phyloP scores from a whole-genome alignment of 2,113 vertebrate genomes.

The Peucedramus taeniatus region DNA sequence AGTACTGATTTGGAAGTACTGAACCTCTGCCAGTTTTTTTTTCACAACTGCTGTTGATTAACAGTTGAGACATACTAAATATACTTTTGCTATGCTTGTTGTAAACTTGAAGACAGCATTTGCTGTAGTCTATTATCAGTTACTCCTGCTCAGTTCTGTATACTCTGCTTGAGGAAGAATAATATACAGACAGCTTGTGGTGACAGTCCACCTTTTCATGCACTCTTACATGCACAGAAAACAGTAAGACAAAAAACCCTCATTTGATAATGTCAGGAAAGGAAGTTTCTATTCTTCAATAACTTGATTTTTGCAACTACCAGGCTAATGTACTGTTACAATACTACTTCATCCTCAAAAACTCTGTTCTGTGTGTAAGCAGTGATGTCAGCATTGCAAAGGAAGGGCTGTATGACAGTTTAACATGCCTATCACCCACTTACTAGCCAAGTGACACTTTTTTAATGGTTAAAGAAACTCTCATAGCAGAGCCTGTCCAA shows the following conservation, averaged over 20 bases:
- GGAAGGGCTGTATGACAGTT: not conserved
- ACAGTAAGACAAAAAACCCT: not conserved
- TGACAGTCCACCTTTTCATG: not conserved
- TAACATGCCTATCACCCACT: not conserved
- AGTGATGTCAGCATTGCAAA: not conserved
- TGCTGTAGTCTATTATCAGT: not conserved
- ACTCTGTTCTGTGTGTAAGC: not conserved
- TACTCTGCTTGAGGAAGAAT: not conserved
- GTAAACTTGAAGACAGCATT: not conserved
- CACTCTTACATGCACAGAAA: not conserved
- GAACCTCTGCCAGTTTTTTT: not conserved
- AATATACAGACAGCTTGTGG: not conserved
- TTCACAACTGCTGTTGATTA: not conserved
- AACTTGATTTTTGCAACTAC: not conserved
- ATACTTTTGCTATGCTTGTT: not conserved
- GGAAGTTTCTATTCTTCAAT: not conserved
- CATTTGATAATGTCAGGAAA: not conserved
- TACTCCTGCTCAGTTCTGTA: not conserved
- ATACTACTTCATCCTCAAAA: not conserved
- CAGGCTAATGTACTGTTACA: not conserved
- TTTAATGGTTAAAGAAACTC: not conserved
- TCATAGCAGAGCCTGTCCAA: not conserved
- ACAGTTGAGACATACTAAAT: not conserved
- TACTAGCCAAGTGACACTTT: not conserved
- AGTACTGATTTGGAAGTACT: not conserved